A percentile compares a stretch with the other conserved stretches of the same genome.
These are phyloP conservation scores for Dallia pectoralis DNA, from an alignment of 2,797 vertebrate species.

Conservation along the genomic window DNA sequence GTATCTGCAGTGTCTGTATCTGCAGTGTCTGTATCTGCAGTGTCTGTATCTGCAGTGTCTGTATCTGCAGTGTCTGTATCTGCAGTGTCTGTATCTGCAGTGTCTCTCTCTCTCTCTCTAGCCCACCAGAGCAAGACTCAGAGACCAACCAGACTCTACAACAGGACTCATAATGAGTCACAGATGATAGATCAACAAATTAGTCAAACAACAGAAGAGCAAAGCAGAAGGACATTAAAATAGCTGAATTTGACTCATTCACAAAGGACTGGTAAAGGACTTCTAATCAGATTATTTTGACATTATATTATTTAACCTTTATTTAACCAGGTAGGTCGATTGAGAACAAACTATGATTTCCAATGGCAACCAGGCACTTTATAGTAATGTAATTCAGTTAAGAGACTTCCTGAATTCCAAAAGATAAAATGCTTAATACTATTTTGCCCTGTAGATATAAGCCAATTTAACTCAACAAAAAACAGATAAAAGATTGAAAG, in stretches of 20 bases:
- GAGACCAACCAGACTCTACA: conserved; percentile 47
- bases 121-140: conserved; percentile 39
- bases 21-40: too few species aligned
- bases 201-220: conserved; percentile 48
- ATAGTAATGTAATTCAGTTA: conserved; percentile 33
- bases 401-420: conserved; percentile 50
- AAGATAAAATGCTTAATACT: conserved; percentile 8
- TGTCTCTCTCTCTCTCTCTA: conserved; percentile 15
- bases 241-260: neutral
- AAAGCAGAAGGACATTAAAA: conserved; percentile 25
- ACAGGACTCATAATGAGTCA: conserved; percentile 20
- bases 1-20: too few species aligned
- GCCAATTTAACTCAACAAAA: conserved; percentile 57
- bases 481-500: conserved; percentile 32
- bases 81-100: too few species aligned
- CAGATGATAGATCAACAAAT: conserved; percentile 54
- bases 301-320: too few species aligned
- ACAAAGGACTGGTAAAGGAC: conserved; percentile 12
- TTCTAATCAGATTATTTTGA: conserved; percentile 24
- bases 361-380: too few species aligned
- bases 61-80: too few species aligned
- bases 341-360: conserved; percentile 1
- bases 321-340: too few species aligned
- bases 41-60: too few species aligned
- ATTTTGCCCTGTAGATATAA: conserved; percentile 41